Conservation (phyloP, 2,113 vertebrate species). For the Tilapia sparmanii region DNA sequence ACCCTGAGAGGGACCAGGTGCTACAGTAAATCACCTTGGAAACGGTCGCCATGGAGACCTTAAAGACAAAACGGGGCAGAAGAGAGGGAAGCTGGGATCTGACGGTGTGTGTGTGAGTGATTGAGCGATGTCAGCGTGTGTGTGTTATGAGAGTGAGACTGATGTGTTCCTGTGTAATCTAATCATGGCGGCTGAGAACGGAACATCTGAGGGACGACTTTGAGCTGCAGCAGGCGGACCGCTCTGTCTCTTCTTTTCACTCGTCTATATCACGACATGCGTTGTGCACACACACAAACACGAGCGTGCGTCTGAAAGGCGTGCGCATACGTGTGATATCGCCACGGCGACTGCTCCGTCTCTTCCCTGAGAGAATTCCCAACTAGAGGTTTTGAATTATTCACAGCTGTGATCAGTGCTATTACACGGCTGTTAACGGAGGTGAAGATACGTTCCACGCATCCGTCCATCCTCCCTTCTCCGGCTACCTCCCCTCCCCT, state of each 20-base stretch:
- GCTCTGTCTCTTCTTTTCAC: neutral
- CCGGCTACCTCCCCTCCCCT: constrained; percentile 26
- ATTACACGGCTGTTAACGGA: constrained; percentile 57
- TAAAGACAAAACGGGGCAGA: constrained; percentile 45
- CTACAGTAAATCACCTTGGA: constrained; percentile 66
- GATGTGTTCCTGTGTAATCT: constrained; percentile 33
- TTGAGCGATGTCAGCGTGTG: neutral
- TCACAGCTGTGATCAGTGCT: constrained; percentile 55
- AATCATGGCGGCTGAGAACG: constrained; percentile 38
- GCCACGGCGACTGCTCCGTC: neutral
- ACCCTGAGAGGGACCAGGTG: constrained; percentile 69
- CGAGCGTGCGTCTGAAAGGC: neutral
- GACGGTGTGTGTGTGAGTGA: neutral
- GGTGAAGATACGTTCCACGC: constrained; percentile 36
- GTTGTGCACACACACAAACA: neutral
- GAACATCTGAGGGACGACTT: constrained; percentile 4
- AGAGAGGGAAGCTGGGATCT: neutral
- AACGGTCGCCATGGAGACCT: constrained; percentile 68
- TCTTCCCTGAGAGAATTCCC: constrained; percentile 43
- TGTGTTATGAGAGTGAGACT: neutral
- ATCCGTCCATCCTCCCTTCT: constrained; percentile 25
- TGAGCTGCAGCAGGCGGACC: constrained; percentile 3
- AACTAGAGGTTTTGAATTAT: constrained; percentile 57
- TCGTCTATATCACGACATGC: neutral
- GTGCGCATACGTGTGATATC: neutral